Conservation (phyloP, 2,797 vertebrate species). For the Rhodeus uyekii region DNA sequence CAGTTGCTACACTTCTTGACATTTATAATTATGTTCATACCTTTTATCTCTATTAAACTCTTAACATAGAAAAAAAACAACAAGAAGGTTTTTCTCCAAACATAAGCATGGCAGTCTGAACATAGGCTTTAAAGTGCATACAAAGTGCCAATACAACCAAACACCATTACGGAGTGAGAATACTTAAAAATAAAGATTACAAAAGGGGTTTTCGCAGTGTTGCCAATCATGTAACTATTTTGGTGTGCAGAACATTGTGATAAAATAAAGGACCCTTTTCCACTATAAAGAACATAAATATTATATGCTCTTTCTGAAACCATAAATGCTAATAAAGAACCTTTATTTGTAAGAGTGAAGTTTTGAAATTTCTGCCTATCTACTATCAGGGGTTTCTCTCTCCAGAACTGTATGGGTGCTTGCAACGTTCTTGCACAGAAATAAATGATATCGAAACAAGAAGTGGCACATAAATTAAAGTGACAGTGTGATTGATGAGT, state of each 20-base stretch:
- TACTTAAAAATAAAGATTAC: background rate
- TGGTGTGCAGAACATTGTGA: background rate
- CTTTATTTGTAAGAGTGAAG: conserved; percentile 58
- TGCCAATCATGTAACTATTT: background rate
- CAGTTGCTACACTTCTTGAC: background rate
- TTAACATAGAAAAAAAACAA: background rate
- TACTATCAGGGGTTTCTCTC: conserved; percentile 78
- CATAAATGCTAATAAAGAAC: background rate
- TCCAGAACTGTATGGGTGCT: conserved; percentile 81
- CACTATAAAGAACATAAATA: background rate
- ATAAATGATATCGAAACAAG: conserved; percentile 93
- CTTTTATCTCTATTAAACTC: background rate
- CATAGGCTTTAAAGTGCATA: background rate
- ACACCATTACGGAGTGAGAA: background rate
- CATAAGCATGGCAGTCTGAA: too few species aligned
- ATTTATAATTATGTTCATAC: background rate
- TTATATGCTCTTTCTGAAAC: background rate
- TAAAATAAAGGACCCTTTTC: background rate
- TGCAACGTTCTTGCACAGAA: conserved; percentile 89
- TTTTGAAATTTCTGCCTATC: conserved; percentile 81
- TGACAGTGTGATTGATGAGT: conserved; percentile 93
- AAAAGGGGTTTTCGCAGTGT: background rate
- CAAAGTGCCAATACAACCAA: background rate
- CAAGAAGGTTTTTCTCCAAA: too few species aligned
- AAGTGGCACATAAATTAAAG: conserved; percentile 95